These are phyloP conservation scores for Pristionchus arcanus DNA, from an alignment of 2,888 invertebrate species.

Conservation along the genomic window DNA sequence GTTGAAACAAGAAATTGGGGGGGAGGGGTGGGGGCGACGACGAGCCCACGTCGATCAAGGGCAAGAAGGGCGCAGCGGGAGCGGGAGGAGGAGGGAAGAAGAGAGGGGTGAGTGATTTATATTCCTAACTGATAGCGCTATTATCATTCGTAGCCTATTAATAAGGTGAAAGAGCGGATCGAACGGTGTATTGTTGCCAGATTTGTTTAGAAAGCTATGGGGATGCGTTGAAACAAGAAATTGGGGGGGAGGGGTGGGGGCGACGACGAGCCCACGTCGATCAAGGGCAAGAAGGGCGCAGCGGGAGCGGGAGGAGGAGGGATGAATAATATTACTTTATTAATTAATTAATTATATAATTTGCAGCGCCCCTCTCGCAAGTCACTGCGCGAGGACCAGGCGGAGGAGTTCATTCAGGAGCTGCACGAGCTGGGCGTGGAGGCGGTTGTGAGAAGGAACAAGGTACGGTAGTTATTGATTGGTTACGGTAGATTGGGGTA, in stretches of 20 bases:
- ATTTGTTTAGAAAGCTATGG: background rate
- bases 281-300: background rate
- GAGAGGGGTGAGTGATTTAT: background rate
- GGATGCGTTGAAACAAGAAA: background rate
- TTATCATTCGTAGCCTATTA: too few species aligned
- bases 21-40: background rate
- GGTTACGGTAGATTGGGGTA: background rate
- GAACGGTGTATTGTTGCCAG: background rate
- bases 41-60: background rate
- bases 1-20: background rate
- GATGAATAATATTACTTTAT: too few species aligned
- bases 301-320: background rate
- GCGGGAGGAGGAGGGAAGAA: background rate
- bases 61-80: background rate
- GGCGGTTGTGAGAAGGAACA: background rate
- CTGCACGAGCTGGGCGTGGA: constrained; percentile 18
- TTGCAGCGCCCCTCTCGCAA: constrained; percentile 43
- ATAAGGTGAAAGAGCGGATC: too few species aligned
- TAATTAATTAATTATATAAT: background rate
- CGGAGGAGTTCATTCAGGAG: constrained; percentile 37
- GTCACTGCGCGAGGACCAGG: background rate
- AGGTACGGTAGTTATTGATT: constrained; percentile 40
- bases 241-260: background rate
- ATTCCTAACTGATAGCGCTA: too few species aligned
- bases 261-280: background rate